A percentile compares a stretch with the other conserved stretches of the same genome.
These are phyloP conservation scores for Andinoacara biseriatus DNA, from an alignment of 2,113 vertebrate species.

Conservation along the genomic window DNA sequence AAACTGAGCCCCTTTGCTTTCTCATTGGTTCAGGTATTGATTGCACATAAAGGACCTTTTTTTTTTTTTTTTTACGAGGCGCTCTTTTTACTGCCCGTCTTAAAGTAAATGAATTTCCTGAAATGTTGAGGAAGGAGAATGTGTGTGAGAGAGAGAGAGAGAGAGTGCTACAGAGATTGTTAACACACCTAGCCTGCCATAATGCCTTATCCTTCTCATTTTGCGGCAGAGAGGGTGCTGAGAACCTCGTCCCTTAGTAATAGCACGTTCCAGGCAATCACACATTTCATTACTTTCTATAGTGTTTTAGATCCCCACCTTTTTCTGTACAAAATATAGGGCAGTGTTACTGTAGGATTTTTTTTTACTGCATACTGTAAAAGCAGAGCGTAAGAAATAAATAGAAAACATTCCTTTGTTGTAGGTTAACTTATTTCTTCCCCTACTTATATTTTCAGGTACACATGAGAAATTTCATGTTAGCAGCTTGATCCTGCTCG, in stretches of 20 bases:
- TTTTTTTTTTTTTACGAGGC: constrained; percentile 69
- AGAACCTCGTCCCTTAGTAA: constrained; percentile 43
- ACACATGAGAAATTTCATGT: not conserved
- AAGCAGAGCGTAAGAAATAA: not conserved
- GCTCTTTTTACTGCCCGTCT: constrained; percentile 70
- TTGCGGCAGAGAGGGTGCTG: constrained; percentile 43
- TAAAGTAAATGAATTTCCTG: constrained; percentile 78
- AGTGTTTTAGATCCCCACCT: constrained; percentile 39
- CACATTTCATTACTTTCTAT: constrained; percentile 60
- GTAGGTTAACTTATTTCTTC: not conserved
- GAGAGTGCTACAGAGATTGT: constrained; percentile 12
- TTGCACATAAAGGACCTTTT: constrained; percentile 73
- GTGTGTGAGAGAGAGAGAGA: not conserved
- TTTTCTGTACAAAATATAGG: not conserved
- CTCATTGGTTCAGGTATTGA: constrained; percentile 74
- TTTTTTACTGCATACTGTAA: not conserved
- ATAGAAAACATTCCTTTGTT: not conserved
- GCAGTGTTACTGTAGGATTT: not conserved
- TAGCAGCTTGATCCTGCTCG: not conserved
- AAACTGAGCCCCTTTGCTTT: constrained; percentile 41
- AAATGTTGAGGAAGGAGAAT: constrained; percentile 38
- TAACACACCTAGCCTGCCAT: constrained; percentile 36
- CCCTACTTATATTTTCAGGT: not conserved
- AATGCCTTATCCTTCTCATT: constrained; percentile 60
- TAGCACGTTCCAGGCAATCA: constrained; percentile 51